phyloP scores from a whole-genome alignment of 2,888 invertebrate genomes.

The Andrena marginata region DNA sequence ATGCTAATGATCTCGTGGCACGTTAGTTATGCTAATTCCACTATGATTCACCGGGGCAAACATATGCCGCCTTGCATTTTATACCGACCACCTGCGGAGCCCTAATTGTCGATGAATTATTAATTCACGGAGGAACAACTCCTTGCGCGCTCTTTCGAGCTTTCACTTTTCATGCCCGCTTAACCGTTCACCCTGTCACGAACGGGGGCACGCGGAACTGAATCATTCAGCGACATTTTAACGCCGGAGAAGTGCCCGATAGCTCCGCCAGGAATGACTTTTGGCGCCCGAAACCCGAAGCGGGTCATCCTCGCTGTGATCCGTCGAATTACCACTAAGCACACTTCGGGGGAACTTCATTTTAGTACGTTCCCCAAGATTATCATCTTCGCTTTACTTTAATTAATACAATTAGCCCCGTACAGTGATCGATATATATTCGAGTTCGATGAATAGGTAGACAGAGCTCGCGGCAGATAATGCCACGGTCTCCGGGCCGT shows the following conservation, averaged over 20 bases:
- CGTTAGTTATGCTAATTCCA: conserved; percentile 81
- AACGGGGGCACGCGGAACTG: not conserved
- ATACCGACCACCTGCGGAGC: conserved; percentile 80
- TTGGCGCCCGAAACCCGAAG: no score
- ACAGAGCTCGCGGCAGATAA: not conserved
- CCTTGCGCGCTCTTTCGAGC: conserved; percentile 42
- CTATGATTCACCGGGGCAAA: conserved; percentile 82
- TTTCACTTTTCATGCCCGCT: conserved; percentile 35
- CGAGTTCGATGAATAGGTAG: not conserved
- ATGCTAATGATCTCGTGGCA: conserved; percentile 80
- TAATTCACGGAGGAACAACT: conserved; percentile 68
- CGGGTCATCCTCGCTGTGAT: no score
- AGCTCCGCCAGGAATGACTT: no score
- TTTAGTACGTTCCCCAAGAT: no score
- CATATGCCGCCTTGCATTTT: conserved; percentile 79
- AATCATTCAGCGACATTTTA: not conserved
- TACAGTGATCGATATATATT: not conserved
- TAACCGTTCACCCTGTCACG: not conserved
- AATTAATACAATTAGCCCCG: not conserved
- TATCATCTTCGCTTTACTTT: no score
- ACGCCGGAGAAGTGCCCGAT: not conserved
- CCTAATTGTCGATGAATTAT: conserved; percentile 81
- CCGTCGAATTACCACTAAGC: no score
- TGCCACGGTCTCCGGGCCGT: conserved; percentile 4
- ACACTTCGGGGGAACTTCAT: no score